A percentile compares a stretch with the other conserved stretches of the same genome.
phyloP scores from a whole-genome alignment of 1,140 invertebrate species.

The Drosophila watanabei region DNA sequence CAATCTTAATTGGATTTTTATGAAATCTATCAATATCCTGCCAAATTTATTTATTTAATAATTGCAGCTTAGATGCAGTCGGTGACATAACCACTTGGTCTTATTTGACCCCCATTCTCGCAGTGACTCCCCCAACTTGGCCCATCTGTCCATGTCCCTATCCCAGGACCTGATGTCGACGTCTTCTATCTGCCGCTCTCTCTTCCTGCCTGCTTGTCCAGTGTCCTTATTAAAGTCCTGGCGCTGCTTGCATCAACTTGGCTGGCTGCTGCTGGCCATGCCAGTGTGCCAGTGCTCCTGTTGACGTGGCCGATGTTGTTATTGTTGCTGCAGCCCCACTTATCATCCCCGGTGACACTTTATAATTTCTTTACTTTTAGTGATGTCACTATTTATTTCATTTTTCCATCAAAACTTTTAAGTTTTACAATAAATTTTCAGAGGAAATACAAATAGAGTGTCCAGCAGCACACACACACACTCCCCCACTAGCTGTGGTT shows the following conservation, averaged over 20 bases:
- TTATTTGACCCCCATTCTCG: conserved; percentile 29
- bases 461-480: conserved; percentile 62
- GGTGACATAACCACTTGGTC: conserved; percentile 13
- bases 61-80: not conserved
- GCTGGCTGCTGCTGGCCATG: conserved; percentile 50
- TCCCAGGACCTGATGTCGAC: conserved; percentile 39
- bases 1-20: not conserved
- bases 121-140: conserved; percentile 38
- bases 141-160: conserved; percentile 40
- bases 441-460: conserved; percentile 84
- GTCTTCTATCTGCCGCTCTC: conserved; percentile 46
- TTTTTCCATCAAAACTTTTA: conserved; percentile 85
- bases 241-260: conserved; percentile 76
- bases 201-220: conserved; percentile 56
- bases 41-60: conserved; percentile 13
- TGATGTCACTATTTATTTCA: conserved; percentile 86
- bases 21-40: not conserved
- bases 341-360: conserved; percentile 85
- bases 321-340: conserved; percentile 79
- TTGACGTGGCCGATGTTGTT: conserved; percentile 59
- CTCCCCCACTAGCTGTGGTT: conserved; percentile 42
- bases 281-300: conserved; percentile 46
- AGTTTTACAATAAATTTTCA: conserved; percentile 85
- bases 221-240: conserved; percentile 80
- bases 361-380: conserved; percentile 86